These are phyloP conservation scores for Ciconia boyciana DNA, from an alignment of 2,113 vertebrate species.

Conservation along the genomic window DNA sequence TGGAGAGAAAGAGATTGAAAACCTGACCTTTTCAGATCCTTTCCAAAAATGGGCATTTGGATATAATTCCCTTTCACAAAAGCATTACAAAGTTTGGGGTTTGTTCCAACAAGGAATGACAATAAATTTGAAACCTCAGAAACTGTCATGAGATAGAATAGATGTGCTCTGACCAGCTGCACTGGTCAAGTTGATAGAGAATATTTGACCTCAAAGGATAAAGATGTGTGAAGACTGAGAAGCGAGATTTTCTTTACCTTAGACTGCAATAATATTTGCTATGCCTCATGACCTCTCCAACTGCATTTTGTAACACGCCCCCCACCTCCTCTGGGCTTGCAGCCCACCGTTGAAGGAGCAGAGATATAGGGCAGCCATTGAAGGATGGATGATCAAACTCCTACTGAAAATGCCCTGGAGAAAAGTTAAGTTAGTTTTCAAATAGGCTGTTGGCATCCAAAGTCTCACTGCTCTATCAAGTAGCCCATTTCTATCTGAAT, in stretches of 20 bases:
- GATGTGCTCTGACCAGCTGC: conserved; percentile 30
- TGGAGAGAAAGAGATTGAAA: conserved; percentile 55
- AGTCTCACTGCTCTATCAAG: neutral
- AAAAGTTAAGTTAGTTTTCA: conserved; percentile 23
- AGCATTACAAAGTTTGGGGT: conserved; percentile 38
- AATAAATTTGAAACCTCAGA: conserved; percentile 48
- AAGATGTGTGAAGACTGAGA: conserved; percentile 12
- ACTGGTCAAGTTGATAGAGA: conserved; percentile 20
- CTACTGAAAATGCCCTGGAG: conserved; percentile 23
- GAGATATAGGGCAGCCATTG: conserved; percentile 28
- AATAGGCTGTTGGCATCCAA: neutral
- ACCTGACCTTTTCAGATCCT: conserved; percentile 54
- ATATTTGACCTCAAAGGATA: conserved; percentile 44
- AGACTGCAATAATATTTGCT: conserved; percentile 13
- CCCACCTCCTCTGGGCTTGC: neutral
- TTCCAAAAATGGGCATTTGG: conserved; percentile 50
- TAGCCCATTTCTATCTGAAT: conserved; percentile 22
- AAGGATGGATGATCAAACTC: conserved; percentile 24
- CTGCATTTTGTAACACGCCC: neutral
- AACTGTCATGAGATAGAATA: conserved; percentile 10
- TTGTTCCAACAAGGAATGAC: conserved; percentile 23
- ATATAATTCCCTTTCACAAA: conserved; percentile 51
- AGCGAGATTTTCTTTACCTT: conserved; percentile 7
- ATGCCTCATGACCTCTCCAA: neutral
- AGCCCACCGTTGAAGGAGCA: neutral